Evolutionary conservation across 2,888 invertebrate species (phyloP), one percentile per base, ranked within the genome.

Genomic region (Dryobotodes eremita): DNA sequence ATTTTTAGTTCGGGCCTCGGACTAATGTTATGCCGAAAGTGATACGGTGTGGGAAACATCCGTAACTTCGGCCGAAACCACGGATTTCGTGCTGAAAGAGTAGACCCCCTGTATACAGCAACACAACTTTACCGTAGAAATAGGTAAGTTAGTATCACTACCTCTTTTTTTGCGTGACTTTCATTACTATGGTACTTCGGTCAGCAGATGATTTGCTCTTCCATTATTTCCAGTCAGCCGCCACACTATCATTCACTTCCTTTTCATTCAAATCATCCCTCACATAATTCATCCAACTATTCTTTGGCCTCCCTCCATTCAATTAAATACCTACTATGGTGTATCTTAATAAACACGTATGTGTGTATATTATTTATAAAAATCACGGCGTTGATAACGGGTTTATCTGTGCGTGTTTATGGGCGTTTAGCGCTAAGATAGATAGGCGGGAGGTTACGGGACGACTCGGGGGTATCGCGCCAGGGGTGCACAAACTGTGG

Each of bases 391-490:
- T 48, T 50, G 89, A 88, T 88, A 89, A 48, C 62, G 42, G 71
- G 79, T 81, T 85, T 88, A 88, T 88, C 90, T 83, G 46, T 71
- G 26, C 75, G 76, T 86, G 89, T 89, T 86, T 88, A 89, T 88
- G 83, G 89, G 85, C 80, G 86, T 89, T 88, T 86, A 90, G 85
- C 76, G 71, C 64, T 83, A 86, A 89, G 87, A 87, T 79, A 88
- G 90, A 90, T 90, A 92, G 83, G 85, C 71, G 62, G 64, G 88
- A 86, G 92, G 92, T 92, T 91, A 92, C 86, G 82, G 83, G 91
- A 91, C 84, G 86, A 71, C 76, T 83, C 87, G 87, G 84, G 92
- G 90, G 89, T 89, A 92, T 92, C 92, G 82, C 65, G 11, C 13
- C 88, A 88, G 91, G 86, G 83, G 83, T 86, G 48, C 50, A 20